Conservation (phyloP, 2,113 vertebrate genomes). For the Clarias magur region DNA sequence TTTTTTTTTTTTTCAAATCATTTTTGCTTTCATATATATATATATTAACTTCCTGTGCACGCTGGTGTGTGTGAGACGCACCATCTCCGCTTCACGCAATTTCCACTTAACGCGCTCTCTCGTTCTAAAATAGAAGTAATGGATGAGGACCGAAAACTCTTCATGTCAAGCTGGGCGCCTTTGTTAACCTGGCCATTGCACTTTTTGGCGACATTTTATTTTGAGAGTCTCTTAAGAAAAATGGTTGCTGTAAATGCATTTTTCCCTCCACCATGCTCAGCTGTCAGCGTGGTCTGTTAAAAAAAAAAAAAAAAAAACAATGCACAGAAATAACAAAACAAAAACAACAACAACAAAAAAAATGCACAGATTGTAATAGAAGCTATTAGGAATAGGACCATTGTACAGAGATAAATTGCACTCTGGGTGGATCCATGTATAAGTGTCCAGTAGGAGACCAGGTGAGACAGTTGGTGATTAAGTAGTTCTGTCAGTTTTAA, state of each 20-base stretch:
- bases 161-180: background rate
- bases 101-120: constrained; percentile 7
- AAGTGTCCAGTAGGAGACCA: background rate
- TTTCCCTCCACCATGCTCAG: background rate
- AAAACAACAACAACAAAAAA: background rate
- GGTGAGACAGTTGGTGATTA: background rate
- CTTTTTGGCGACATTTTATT: constrained; percentile 36
- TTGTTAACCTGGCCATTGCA: constrained; percentile 9
- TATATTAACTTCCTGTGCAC: background rate
- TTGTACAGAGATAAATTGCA: background rate
- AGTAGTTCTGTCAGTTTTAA: background rate
- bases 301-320: background rate
- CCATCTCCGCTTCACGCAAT: constrained; percentile 35
- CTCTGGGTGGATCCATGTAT: background rate
- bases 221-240: constrained; percentile 17
- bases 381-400: background rate
- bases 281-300: background rate
- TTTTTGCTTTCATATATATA: background rate
- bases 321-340: too few relatives aligned
- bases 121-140: constrained; percentile 28
- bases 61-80: background rate
- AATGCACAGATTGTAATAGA: background rate
- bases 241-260: background rate
- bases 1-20: background rate
- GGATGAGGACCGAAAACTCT: constrained; percentile 8